Evolutionary conservation across 1,140 invertebrate genomes (phyloP), one percentile per base, ranked within the genome.

Genomic region (Procambarus clarkii): DNA sequence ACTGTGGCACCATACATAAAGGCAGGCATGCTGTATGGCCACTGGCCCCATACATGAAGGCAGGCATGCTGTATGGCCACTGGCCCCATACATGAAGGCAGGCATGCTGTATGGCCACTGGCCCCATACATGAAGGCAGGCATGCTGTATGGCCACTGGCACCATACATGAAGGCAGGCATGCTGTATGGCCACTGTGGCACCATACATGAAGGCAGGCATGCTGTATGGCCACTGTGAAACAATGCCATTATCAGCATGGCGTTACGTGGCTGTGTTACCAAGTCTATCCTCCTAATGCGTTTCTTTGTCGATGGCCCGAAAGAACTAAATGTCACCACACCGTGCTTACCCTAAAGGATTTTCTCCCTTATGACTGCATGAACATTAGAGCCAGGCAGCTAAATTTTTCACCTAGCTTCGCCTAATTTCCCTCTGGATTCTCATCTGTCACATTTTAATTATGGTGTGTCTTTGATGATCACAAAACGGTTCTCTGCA

Each of bases 401-500:
- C 69, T 7, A 7, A 74, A 74, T 69, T 83, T 83, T 69, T 69
- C 81, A 83, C 45, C 60, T 83, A 64, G 24, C 81, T 69, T 83
- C 81, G 81, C 69, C 81, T 83, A 83, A 82, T 83, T 83, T 83
- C 81, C 81, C 81, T 15, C 54, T 7, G 81, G 81, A 69, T 69
- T 45, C 80, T 34, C 58, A 74, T 74, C 45, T 83, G 81, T 83
- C 81, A 83, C 81, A 60, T 83, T 83, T 69, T 83, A 83, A 83
- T 83, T 64, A 82, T 82, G n/a, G 80, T n/a, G 80, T 60, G 80
- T 82, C 80, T 82, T 82, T 82, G 80, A 82, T 82, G 80, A 82
- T 82, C 80, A 82, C 48, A 58, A 82, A 82, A 82, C 80, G 80
- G 80, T 58, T 54, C 50, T 45, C 80, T 15, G 48, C 50, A 54